These are phyloP conservation scores for Martes flavigula DNA, from an alignment of 2,797 vertebrate species.

Conservation along the genomic window DNA sequence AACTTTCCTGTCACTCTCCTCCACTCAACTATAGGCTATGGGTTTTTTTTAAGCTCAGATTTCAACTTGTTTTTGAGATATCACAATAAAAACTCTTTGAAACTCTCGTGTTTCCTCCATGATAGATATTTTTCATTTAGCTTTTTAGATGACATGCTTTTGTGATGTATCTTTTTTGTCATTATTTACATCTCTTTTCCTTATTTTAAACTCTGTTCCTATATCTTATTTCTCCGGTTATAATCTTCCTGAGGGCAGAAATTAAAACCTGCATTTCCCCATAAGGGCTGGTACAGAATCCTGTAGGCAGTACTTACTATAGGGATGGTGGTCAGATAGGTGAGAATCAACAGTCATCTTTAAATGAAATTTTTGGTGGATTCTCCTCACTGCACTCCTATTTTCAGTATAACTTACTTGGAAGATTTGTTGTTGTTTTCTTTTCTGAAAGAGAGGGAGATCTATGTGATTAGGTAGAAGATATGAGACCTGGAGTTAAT, in stretches of 20 bases:
- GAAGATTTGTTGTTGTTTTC: background rate
- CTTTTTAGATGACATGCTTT: background rate
- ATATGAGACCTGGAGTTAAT: background rate
- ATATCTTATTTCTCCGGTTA: background rate
- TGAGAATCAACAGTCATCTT: background rate
- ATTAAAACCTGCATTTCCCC: background rate
- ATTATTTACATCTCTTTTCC: background rate
- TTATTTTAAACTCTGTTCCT: background rate
- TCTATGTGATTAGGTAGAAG: background rate
- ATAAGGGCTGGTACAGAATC: background rate
- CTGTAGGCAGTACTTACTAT: background rate
- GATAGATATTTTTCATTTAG: background rate
- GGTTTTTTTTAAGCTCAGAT: background rate
- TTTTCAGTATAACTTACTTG: background rate
- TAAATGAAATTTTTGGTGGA: background rate
- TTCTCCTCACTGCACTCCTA: background rate
- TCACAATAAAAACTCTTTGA: background rate
- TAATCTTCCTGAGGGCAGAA: background rate
- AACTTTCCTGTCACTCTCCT: background rate
- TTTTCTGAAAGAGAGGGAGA: background rate
- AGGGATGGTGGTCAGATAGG: background rate
- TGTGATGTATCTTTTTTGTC: background rate
- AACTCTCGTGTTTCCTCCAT: background rate
- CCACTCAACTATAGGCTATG: rapidly evolving
- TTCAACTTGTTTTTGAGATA: background rate